A percentile compares a stretch with the other conserved stretches of the same genome.
Conservation (phyloP, 2,113 vertebrate species). For the Paramormyrops kingsleyae region DNA sequence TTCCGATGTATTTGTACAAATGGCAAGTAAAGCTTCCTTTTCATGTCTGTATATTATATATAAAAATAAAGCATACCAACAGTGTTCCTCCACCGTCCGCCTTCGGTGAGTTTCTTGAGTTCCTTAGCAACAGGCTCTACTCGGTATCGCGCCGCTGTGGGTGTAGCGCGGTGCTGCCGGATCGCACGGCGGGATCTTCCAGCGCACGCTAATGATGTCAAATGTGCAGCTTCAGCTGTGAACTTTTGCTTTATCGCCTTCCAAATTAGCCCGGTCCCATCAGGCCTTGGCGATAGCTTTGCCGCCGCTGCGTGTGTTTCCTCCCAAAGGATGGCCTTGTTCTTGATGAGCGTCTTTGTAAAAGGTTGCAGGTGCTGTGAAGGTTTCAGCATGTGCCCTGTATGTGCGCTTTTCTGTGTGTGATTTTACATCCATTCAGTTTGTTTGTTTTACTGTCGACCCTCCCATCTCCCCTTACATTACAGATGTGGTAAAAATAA, state of each 20-base stretch:
- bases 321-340: neutral
- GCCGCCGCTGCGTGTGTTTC: neutral
- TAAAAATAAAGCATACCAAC: neutral
- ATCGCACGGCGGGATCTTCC: neutral
- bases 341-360: neutral
- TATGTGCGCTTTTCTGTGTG: neutral
- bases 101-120: neutral
- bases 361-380: neutral
- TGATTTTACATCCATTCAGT: neutral
- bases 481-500: neutral
- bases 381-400: neutral
- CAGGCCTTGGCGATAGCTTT: neutral
- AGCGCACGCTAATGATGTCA: neutral
- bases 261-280: neutral
- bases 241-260: neutral
- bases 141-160: neutral
- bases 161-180: neutral
- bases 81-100: neutral
- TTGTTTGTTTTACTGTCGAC: neutral
- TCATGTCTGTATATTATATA: neutral
- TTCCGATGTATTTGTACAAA: neutral
- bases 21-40: neutral
- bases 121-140: neutral
- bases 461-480: neutral
- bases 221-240: neutral